Evolutionary conservation across 2,113 vertebrate genomes (phyloP).

Genomic region (Turnix velox): DNA sequence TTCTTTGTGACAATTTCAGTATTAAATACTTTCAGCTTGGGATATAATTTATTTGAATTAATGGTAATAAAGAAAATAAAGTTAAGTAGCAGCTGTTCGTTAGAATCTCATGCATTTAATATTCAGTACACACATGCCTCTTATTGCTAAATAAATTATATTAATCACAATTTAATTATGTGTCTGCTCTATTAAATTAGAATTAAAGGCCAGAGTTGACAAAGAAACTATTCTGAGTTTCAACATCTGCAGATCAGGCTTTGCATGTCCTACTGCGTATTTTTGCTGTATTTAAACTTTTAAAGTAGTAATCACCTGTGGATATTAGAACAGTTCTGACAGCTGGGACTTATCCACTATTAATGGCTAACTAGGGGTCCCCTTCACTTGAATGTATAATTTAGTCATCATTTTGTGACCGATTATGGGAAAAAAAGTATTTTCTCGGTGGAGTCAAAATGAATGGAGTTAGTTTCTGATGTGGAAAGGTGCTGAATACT

Average conservation of each 20-base stretch:
- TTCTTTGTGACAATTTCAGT: not conserved
- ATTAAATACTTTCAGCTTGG: not conserved
- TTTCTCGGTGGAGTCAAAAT: not conserved
- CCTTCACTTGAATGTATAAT: not conserved
- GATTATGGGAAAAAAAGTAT: not conserved
- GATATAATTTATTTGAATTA: not conserved
- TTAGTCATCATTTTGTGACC: not conserved
- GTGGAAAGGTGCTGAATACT: not conserved
- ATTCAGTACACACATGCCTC: not conserved
- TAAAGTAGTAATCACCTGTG: not conserved
- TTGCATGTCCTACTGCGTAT: not conserved
- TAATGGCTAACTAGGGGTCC: not conserved
- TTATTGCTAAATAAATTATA: conserved; percentile 36
- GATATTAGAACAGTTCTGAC: conserved; percentile 1
- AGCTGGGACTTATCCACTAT: not conserved
- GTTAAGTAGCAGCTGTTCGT: not conserved
- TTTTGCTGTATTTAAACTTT: not conserved
- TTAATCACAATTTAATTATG: conserved; percentile 27
- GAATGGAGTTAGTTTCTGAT: not conserved
- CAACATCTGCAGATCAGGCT: not conserved
- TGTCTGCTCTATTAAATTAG: not conserved
- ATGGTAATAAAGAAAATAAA: conserved; percentile 5
- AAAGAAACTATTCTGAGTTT: not conserved
- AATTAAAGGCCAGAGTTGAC: not conserved
- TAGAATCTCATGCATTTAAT: not conserved